Evolutionary conservation across 2,113 vertebrate species (phyloP).

Genomic region (Sturnira hondurensis): DNA sequence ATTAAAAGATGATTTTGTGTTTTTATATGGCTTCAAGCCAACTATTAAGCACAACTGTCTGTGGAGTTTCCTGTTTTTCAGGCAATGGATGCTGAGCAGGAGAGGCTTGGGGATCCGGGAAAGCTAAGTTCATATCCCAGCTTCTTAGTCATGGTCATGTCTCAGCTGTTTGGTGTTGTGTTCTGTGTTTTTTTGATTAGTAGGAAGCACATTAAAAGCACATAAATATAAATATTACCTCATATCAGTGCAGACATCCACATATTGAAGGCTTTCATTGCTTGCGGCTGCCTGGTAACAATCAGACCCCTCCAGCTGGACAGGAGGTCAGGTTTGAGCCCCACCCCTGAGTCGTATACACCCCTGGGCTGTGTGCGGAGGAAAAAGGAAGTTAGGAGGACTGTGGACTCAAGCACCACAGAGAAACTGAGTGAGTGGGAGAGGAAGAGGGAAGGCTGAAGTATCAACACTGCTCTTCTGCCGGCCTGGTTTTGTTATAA

Average conservation of each 20-base stretch:
- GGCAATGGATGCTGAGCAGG: neutral
- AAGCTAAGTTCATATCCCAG: neutral
- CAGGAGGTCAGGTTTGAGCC: neutral
- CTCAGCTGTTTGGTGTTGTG: neutral
- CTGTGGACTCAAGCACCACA: neutral
- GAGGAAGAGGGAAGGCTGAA: neutral
- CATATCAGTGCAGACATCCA: neutral
- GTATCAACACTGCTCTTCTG: neutral
- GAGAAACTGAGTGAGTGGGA: neutral
- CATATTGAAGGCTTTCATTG: neutral
- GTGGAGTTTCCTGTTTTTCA: neutral
- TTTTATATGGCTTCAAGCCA: neutral
- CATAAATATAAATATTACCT: neutral
- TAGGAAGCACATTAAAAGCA: neutral
- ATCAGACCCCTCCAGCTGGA: neutral
- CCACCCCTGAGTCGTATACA: neutral
- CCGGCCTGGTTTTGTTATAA: neutral
- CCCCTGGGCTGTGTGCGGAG: neutral
- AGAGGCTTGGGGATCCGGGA: neutral
- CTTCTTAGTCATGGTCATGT: neutral
- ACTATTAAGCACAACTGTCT: neutral
- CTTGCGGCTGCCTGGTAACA: neutral
- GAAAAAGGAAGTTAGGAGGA: neutral
- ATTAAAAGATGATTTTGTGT: neutral
- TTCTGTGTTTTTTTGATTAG: neutral